These are phyloP conservation scores for Drosophila paramelanica DNA, from an alignment of 2,888 invertebrate species.

Conservation along the genomic window DNA sequence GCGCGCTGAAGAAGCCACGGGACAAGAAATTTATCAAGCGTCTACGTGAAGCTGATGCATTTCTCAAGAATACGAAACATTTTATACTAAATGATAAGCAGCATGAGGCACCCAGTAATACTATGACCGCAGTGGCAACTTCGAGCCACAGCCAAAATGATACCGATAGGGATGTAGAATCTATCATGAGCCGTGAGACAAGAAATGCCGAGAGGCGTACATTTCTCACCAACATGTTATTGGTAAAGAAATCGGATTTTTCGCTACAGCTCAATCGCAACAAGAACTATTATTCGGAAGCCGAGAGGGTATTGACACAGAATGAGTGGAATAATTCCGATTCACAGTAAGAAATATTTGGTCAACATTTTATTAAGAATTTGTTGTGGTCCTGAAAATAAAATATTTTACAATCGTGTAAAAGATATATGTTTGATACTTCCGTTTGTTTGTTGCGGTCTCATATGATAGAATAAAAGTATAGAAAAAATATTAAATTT, in stretches of 20 bases:
- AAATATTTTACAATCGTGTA: too few species aligned
- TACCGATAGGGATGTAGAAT: not conserved
- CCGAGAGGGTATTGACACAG: conserved; percentile 7
- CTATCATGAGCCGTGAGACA: not conserved
- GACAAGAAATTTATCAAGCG: conserved; percentile 2
- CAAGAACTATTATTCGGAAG: conserved; percentile 29
- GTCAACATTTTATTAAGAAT: not conserved
- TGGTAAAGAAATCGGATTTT: conserved; percentile 49
- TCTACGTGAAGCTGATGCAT: conserved; percentile 27
- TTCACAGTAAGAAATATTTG: not conserved
- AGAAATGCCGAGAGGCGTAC: not conserved
- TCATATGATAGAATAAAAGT: too few species aligned
- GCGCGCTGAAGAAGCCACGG: not conserved
- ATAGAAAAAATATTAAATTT: too few species aligned
- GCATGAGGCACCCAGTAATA: not conserved
- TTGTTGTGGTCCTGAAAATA: too few species aligned
- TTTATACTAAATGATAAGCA: conserved; percentile 31
- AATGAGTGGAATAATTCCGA: not conserved
- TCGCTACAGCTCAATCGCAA: conserved; percentile 44
- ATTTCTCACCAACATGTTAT: conserved; percentile 49
- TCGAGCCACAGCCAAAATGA: not conserved
- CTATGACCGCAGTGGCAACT: not conserved
- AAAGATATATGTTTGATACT: too few species aligned
- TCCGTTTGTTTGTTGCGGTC: too few species aligned
- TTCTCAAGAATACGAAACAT: conserved; percentile 26